Base-by-base conservation (phyloP, 2,888 invertebrate genomes). In the Nowickia ferox region DNA sequence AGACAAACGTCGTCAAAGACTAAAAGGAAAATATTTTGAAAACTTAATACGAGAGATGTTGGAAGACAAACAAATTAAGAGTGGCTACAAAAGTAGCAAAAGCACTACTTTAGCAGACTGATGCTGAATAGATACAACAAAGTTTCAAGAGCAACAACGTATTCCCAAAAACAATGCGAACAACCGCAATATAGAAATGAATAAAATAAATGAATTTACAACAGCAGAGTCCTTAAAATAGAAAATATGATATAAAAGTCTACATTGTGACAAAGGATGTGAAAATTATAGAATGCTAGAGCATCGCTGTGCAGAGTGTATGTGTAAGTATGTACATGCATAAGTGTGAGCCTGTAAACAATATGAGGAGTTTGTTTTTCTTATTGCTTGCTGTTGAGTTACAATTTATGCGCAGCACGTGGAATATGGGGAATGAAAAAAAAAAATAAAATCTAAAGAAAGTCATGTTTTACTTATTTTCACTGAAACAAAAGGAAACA, bases 351-450 rank as follows among this genome's bases (percentile, higher is more conserved):
- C 30, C 65, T 79, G 53, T 77, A 65, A 79, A 77, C 69, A 74
- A 71, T 55, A 55, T 46, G 48, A 61, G 68, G 48, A n/a, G 38
- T 11, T 84, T 88, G 88, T 53, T 48, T 15, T 55, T 44, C 19
- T 78, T 44, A 9, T 42, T 68, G 30, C n/a, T 51, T 89, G 89
- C 88, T 89, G 30, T 6, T 88, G 88, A 87, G 88, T 87, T 86
- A 87, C 89, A 88, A 90, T 90, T 91, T 92, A 92, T 91, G 90
- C 90, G 88, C 87, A 88, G 91, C 92, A 91, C 91, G 92, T 91
- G 92, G 89, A 90, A 76, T 66, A 40, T 77, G 65, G 86, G 87
- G 84, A 87, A 86, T 22, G 72, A 84, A 84, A 74, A 55, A 46
- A 46, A 59, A 81, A 30, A 30, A 30, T 4, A 30, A 30, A 4